A percentile compares a stretch with the other conserved stretches of the same genome.
phyloP scores from a whole-genome alignment of 2,888 invertebrate species.

The Ommatoiulus sabulosus region DNA sequence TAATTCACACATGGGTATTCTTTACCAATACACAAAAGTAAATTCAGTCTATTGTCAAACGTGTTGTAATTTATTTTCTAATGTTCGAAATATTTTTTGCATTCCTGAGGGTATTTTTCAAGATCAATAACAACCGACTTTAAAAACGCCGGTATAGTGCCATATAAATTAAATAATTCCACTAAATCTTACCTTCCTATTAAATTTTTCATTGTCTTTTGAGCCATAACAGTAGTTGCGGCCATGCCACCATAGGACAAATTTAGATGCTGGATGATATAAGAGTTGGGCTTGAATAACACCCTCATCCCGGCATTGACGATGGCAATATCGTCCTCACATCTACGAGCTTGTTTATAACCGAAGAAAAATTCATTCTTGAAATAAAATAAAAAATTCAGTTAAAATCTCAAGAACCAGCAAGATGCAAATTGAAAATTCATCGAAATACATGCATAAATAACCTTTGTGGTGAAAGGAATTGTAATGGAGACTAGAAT shows the following conservation, averaged over 20 bases:
- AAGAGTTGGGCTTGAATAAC: slow-evolving; percentile 71
- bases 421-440: not conserved
- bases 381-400: not conserved
- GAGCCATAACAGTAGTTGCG: slow-evolving; percentile 82
- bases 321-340: slow-evolving; percentile 96
- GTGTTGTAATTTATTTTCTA: too few species aligned
- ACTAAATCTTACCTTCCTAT: slow-evolving; percentile 65
- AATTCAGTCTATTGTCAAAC: too few species aligned
- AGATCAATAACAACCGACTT: too few species aligned
- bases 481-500: slow-evolving; percentile 83
- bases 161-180: too few species aligned
- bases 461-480: slow-evolving; percentile 75
- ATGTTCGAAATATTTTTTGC: too few species aligned
- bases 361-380: slow-evolving; percentile 81
- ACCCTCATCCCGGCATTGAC: slow-evolving; percentile 86
- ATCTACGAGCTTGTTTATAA: slow-evolving; percentile 90
- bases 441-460: not conserved
- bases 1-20: too few species aligned
- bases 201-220: slow-evolving; percentile 74
- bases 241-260: slow-evolving; percentile 96
- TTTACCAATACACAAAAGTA: too few species aligned
- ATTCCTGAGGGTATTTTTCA: too few species aligned
- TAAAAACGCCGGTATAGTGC: too few species aligned
- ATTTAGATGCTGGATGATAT: slow-evolving; percentile 73
- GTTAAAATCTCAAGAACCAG: too few species aligned